Evolutionary conservation across 1,140 invertebrate species (phyloP), one percentile per base, ranked within the genome.

Genomic region (Zaprionus africanus): DNA sequence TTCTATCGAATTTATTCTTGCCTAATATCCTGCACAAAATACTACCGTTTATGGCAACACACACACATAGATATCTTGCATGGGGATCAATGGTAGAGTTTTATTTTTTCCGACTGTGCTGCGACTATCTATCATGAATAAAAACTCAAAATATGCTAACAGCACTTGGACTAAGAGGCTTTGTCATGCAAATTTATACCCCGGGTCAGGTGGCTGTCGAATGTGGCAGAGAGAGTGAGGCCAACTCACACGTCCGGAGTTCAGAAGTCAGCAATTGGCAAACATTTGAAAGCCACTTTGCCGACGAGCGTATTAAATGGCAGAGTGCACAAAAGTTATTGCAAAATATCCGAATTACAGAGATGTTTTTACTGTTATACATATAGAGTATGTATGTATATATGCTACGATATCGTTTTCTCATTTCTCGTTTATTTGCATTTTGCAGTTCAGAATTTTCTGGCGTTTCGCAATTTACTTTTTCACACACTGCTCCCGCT

Each of bases 391-490:
- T 31, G 7, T 6, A 28, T n/a, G n/a, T 4, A 34, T 34, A 34
- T 34, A 34, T 63, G 49, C 13, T 19, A 17, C 41, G n/a, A 46
- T 46, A 46, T 46, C 41, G 41, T 46, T 17, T n/a, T 46, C n/a
- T 46, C n/a, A 5, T 17, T 43, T 67, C 79, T 54, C 34, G 41
- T 77, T 58, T 68, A 49, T 53, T 62, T 65, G 64, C 51, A 82
- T 64, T 41, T 58, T 63, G 31, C 64, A 62, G 63, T 82, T 82
- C 72, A 76, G 66, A 86, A 74, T 74, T 85, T 56, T 61, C 56
- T 75, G 58, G 74, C 69, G 81, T 86, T 85, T 85, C 78, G 54
- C 70, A 79, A 79, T 82, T 82, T 82, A 73, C 79, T 83, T 82
- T 82, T 74, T 66, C 77, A 54, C 71, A 73, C 57, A 73, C 65